Conservation (phyloP, 2,113 vertebrate genomes). For the Trinectes maculatus region DNA sequence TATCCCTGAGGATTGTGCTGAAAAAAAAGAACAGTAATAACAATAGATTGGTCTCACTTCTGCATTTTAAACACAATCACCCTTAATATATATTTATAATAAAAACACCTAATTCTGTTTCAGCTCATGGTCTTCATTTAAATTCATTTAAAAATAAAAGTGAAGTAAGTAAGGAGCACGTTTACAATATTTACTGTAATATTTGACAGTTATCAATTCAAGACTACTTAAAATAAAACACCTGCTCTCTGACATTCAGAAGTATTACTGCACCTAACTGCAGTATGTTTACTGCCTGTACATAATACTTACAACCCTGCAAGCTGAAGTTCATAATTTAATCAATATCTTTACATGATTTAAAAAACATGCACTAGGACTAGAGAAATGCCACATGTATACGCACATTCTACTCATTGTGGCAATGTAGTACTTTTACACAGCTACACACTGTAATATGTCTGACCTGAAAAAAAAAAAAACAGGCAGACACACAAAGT, state of each 20-base stretch:
- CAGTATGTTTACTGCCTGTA: background rate
- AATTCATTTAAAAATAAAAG: too few relatives aligned
- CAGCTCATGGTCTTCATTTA: background rate
- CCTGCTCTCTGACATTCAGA: background rate
- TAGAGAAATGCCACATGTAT: background rate
- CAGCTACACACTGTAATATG: background rate
- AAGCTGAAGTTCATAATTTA: too few relatives aligned
- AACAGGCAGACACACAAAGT: background rate
- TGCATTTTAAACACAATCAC: background rate
- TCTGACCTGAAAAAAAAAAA: background rate
- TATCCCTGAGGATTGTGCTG: background rate
- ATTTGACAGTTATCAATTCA: background rate
- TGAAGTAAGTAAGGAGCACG: background rate
- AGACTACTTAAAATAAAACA: background rate
- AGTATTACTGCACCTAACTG: background rate
- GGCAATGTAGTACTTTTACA: background rate
- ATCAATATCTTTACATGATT: too few relatives aligned
- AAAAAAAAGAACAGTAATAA: background rate
- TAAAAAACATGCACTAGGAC: background rate
- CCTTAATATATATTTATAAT: background rate
- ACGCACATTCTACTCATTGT: background rate
- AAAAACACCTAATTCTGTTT: background rate
- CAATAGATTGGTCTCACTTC: background rate
- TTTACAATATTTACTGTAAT: background rate
- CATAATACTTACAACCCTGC: background rate